Conservation (phyloP, 2,797 vertebrate species). For the Siniperca undulata region DNA sequence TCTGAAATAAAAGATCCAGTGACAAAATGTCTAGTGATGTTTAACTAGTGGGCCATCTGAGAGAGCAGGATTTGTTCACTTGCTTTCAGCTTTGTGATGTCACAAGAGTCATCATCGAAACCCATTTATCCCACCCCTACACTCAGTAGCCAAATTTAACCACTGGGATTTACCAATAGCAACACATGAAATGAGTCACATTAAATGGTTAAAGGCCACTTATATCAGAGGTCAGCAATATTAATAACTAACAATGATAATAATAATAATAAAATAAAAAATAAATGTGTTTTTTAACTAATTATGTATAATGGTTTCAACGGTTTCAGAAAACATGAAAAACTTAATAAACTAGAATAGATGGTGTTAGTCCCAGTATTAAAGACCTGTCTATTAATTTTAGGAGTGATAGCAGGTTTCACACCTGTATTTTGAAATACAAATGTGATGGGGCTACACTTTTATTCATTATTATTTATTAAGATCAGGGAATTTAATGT, state of each 20-base stretch:
- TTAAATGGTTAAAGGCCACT: neutral
- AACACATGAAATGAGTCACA: constrained; percentile 51
- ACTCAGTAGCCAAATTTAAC: neutral
- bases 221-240: no score
- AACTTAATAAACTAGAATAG: neutral
- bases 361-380: neutral
- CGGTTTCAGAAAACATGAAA: neutral
- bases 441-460: no score
- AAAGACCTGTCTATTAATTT: neutral
- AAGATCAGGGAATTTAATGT: neutral
- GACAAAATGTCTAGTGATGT: neutral
- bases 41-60: neutral
- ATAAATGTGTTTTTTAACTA: no score
- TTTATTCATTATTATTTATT: no score
- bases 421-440: no score
- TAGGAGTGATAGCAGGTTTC: neutral
- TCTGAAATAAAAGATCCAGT: constrained; percentile 1
- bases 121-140: neutral
- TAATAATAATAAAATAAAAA: no score
- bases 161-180: neutral
- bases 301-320: neutral
- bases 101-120: neutral
- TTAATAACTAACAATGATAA: no score
- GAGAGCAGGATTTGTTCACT: neutral
- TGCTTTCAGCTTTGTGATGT: constrained; percentile 32